Evolutionary conservation across 1,140 invertebrate species (phyloP), one percentile per base, ranked within the genome.

Genomic region (Acyrthosiphon pisum): DNA sequence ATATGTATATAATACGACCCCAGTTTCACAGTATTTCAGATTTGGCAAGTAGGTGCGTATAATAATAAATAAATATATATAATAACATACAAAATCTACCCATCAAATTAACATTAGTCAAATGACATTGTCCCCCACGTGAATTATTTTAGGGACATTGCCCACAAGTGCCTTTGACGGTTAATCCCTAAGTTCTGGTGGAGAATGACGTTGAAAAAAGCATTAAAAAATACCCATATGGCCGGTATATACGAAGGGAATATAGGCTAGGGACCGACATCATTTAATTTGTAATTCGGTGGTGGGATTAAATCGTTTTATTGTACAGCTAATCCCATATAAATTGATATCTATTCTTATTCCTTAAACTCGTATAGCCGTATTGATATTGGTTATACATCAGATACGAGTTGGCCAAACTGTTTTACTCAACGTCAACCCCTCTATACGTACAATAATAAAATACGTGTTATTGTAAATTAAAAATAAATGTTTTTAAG

Each of bases 31-130:
- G 53, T 56, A 35, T 89, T 89, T 89, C 30, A 35, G 35, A 41
- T 53, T 89, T 35, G 8, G 23, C 37, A 35, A 7, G 35, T 89
- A 89, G 20, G 20, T 89, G 50, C 35, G 1, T 88, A 46, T 44
- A 30, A 89, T 90, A 88, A 50, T 56, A 90, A 60, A 60, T 90
- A 90, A 60, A 90, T 90, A 26, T 90, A 90, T 90, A 26, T 90
- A 90, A 90, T 90, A 90, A 90, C 89, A 56, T 35, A n/a, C 37
- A 44, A 90, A 90, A 90, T 90, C 88, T 56, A 56, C 53, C 50
- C 88, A 90, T 90, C 88, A 90, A 90, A 90, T 90, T 90, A 90
- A 90, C 88, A 90, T 90, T 90, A 90, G 88, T 60, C 53, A 90
- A 90, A 90, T 60, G 88, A 60, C 53, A 60, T 90, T 60, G 50